phyloP scores from a whole-genome alignment of 2,888 invertebrate species.

The Apamea crenata region DNA sequence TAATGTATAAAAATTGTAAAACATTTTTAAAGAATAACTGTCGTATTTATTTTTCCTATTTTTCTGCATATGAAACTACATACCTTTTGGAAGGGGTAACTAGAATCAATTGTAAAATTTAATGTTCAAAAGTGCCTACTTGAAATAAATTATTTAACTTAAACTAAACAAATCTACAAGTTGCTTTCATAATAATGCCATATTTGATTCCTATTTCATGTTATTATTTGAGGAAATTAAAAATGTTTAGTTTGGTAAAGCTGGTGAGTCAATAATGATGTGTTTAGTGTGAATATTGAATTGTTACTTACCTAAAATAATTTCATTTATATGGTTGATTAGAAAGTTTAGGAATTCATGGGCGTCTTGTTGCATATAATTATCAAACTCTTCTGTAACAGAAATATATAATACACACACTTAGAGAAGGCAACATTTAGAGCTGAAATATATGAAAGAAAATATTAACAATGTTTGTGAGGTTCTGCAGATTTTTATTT shows the following conservation, averaged over 20 bases:
- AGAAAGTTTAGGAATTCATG: constrained; percentile 99
- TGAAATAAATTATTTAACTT: background rate
- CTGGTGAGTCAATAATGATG: background rate
- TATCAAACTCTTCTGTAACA: constrained; percentile 98
- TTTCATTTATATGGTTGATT: constrained; percentile 99
- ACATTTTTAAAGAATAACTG: too few species aligned
- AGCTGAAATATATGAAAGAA: background rate
- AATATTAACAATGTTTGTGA: background rate
- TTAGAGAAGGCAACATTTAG: background rate
- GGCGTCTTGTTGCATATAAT: constrained; percentile 99
- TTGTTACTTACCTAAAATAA: constrained; percentile 95
- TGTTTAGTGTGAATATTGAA: background rate
- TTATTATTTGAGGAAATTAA: background rate
- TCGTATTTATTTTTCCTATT: too few species aligned
- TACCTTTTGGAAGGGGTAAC: background rate
- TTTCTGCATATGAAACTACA: too few species aligned
- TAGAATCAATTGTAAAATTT: background rate
- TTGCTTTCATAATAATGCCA: background rate
- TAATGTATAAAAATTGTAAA: too few species aligned
- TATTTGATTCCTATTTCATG: background rate
- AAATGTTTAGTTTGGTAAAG: background rate
- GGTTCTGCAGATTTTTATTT: background rate
- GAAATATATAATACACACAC: constrained; percentile 34
- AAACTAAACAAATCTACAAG: background rate
- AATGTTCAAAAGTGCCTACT: background rate